Conservation (phyloP, 2,113 vertebrate genomes). For the Chaetura pelagica region DNA sequence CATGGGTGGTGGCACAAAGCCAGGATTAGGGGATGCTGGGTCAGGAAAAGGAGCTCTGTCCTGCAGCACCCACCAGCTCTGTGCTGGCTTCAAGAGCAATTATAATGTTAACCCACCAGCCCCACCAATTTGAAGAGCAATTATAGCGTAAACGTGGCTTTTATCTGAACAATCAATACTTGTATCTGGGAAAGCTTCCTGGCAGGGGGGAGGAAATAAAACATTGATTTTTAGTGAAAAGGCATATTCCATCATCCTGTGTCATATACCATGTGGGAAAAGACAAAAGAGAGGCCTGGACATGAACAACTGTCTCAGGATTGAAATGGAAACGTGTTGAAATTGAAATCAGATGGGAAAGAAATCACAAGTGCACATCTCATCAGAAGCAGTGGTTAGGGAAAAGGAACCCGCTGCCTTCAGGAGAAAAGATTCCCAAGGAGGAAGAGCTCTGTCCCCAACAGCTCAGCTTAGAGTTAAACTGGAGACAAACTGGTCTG, state of each 20-base stretch:
- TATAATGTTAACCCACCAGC: neutral
- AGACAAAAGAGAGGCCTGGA: neutral
- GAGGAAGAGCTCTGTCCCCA: neutral
- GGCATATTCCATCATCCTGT: constrained; percentile 69
- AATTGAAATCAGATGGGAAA: neutral
- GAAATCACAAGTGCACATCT: neutral
- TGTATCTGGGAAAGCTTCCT: neutral
- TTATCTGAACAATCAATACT: neutral
- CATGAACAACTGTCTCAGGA: neutral
- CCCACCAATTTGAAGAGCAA: neutral
- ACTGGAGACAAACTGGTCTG: neutral
- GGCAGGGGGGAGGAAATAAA: neutral
- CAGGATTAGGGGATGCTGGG: fast-evolving
- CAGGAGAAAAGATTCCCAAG: neutral
- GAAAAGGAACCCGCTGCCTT: neutral
- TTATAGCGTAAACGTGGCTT: neutral
- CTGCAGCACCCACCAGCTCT: neutral
- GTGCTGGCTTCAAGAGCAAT: neutral
- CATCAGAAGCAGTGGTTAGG: neutral
- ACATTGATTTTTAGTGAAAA: constrained; percentile 37
- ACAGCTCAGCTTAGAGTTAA: neutral
- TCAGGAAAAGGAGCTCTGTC: too few relatives aligned
- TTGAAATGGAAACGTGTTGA: neutral
- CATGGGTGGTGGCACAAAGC: neutral
- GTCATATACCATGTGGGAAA: constrained; percentile 33